A percentile compares a stretch with the other conserved stretches of the same genome.
Conservation (phyloP, 1,140 invertebrate genomes). For the Lepidostoma basale region DNA sequence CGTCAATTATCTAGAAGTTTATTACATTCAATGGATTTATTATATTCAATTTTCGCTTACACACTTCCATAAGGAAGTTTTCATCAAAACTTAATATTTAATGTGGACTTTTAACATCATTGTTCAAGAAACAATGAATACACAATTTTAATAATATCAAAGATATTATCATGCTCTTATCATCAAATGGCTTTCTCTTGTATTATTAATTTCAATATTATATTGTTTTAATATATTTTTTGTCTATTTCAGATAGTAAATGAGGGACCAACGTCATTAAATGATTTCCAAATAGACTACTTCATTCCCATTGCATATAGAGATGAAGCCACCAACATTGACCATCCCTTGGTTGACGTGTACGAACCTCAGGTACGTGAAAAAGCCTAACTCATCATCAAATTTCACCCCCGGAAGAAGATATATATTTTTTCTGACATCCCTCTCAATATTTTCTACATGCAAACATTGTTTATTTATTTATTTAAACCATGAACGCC, state of each 20-base stretch:
- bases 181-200: too few relatives aligned
- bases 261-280: conserved; percentile 27
- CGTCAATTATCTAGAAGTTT: too few relatives aligned
- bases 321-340: not conserved
- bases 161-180: too few relatives aligned
- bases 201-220: too few relatives aligned
- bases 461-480: not conserved
- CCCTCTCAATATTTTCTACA: not conserved
- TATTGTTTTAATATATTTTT: not conserved
- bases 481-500: too few relatives aligned
- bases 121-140: too few relatives aligned
- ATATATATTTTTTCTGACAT: not conserved
- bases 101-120: too few relatives aligned
- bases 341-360: conserved; percentile 14
- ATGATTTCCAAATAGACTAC: conserved; percentile 14
- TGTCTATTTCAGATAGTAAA: conserved; percentile 27
- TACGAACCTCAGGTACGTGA: conserved; percentile 19
- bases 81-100: too few relatives aligned
- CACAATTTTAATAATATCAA: too few relatives aligned
- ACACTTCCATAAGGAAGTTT: too few relatives aligned
- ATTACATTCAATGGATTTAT: too few relatives aligned
- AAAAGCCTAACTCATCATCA: not conserved
- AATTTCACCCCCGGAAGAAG: not conserved
- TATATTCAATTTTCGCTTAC: too few relatives aligned
- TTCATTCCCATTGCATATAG: conserved; percentile 24